Percentiles rank a stretch among this genome's conserved stretches.
These are phyloP conservation scores for Zaprionus taronus DNA, from an alignment of 1,140 invertebrate genomes.

Conservation along the genomic window DNA sequence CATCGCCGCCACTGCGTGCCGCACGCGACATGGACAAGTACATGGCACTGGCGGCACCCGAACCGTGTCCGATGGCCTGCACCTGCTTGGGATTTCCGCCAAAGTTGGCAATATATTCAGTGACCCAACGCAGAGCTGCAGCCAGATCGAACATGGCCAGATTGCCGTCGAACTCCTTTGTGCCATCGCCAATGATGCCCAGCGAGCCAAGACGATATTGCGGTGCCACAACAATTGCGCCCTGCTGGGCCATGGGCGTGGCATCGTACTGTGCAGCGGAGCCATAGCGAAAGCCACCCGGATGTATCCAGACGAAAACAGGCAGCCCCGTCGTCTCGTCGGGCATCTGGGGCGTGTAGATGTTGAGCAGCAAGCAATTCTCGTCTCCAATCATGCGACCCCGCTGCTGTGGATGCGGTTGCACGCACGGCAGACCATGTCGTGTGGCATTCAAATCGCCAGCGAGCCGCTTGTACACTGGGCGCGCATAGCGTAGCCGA, in stretches of 20 bases:
- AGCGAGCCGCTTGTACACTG: conserved; percentile 84
- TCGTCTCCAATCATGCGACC: conserved; percentile 86
- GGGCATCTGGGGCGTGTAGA: conserved; percentile 89
- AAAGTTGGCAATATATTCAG: conserved; percentile 88
- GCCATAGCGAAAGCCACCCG: conserved; percentile 87
- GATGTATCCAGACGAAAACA: conserved; percentile 88
- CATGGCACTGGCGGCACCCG: conserved; percentile 87
- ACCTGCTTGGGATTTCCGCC: conserved; percentile 89
- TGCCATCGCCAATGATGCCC: conserved; percentile 89
- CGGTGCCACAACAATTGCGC: conserved; percentile 90
- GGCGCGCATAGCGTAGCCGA: conserved; percentile 86
- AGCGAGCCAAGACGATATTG: conserved; percentile 93
- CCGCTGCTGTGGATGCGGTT: conserved; percentile 84
- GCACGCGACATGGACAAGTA: conserved; percentile 86
- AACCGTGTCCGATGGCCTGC: conserved; percentile 89
- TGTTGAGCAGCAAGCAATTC: conserved; percentile 91
- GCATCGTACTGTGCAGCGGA: conserved; percentile 88
- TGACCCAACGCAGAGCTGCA: conserved; percentile 88
- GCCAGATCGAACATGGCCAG: conserved; percentile 89
- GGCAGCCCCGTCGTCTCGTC: conserved; percentile 86
- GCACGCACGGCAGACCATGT: conserved; percentile 86
- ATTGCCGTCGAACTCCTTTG: conserved; percentile 88
- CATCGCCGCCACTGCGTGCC: conserved; percentile 84
- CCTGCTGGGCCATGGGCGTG: conserved; percentile 87
- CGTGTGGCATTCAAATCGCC: conserved; percentile 86